phyloP scores from a whole-genome alignment of 2,888 invertebrate species.

The Atethmia centrago region DNA sequence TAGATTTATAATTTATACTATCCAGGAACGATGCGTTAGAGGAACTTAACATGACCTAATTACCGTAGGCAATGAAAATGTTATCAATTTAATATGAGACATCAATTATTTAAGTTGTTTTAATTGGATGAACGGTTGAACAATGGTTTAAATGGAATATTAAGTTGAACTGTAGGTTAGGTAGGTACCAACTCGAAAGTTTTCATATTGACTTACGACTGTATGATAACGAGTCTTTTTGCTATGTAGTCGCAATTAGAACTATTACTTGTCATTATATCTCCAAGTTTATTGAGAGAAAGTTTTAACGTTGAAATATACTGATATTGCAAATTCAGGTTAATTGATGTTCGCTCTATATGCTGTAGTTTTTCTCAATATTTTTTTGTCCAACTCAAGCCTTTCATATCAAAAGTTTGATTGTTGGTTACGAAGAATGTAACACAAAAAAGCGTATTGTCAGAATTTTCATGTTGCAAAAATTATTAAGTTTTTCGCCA shows the following conservation, averaged over 20 bases:
- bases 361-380: slow-evolving; percentile 22
- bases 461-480: slow-evolving; percentile 29
- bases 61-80: neutral
- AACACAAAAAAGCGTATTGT: slow-evolving; percentile 40
- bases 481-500: slow-evolving; percentile 47
- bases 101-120: neutral
- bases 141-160: neutral
- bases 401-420: slow-evolving; percentile 17
- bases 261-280: neutral
- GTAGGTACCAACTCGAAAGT: neutral
- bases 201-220: neutral
- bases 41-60: neutral
- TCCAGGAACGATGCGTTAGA: neutral
- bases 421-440: slow-evolving; percentile 15
- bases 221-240: neutral
- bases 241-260: neutral
- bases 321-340: slow-evolving; percentile 30
- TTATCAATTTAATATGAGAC: neutral
- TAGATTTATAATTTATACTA: neutral
- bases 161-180: neutral
- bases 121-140: neutral
- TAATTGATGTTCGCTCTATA: slow-evolving; percentile 11
- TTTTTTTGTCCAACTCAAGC: slow-evolving; percentile 17
- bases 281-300: neutral
- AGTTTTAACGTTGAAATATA: neutral